Percentiles rank a stretch among this genome's conserved stretches.
Evolutionary conservation across 2,113 vertebrate genomes (phyloP).

Genomic region (Phalacrocorax pelagicus): DNA sequence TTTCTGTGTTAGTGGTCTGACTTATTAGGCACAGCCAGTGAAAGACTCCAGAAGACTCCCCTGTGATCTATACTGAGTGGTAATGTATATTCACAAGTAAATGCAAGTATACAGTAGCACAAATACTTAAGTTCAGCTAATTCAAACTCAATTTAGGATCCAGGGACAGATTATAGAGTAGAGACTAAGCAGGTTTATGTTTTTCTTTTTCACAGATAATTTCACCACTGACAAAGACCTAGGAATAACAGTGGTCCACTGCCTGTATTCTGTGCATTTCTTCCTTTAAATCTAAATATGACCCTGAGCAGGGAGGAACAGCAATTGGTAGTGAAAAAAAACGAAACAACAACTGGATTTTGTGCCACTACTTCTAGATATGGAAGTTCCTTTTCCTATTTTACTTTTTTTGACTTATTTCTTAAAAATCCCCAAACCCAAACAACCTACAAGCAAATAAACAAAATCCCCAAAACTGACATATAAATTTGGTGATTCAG

Average conservation of each 20-base stretch:
- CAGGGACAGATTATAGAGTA: not conserved
- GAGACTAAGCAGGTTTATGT: not conserved
- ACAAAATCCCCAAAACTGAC: not conserved
- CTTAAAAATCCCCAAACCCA: not conserved
- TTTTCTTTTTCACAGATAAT: not conserved
- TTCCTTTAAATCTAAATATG: not conserved
- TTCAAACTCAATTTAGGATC: not conserved
- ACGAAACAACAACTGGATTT: not conserved
- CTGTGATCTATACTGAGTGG: not conserved
- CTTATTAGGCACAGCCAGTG: not conserved
- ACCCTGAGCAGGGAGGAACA: not conserved
- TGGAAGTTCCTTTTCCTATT: not conserved
- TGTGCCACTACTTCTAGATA: not conserved
- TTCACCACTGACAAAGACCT: not conserved
- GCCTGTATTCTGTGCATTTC: not conserved
- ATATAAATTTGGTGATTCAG: not conserved
- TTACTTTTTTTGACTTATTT: not conserved
- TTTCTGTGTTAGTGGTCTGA: not conserved
- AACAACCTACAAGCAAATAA: not conserved
- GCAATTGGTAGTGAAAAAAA: not conserved
- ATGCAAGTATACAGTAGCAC: not conserved
- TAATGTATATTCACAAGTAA: not conserved
- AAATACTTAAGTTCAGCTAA: not conserved
- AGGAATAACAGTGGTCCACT: not conserved
- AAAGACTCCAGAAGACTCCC: not conserved